Evolutionary conservation across 2,113 vertebrate species (phyloP).

Genomic region (Scatophagus argus): DNA sequence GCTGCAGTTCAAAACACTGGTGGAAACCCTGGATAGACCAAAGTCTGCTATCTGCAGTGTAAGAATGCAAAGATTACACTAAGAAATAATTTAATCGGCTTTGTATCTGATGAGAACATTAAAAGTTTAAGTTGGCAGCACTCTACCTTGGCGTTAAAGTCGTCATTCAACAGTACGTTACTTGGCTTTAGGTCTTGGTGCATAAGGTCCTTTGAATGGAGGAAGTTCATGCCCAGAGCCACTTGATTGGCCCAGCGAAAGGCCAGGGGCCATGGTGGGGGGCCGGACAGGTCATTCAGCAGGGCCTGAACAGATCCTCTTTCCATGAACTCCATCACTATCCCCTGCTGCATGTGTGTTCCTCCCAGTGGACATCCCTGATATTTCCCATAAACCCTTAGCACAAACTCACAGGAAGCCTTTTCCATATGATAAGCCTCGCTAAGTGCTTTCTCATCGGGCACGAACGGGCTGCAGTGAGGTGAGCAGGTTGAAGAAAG

Average conservation of each 20-base stretch:
- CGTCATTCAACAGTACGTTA: conserved; percentile 77
- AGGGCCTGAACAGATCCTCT: conserved; percentile 83
- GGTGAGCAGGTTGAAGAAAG: not conserved
- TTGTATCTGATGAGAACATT: not conserved
- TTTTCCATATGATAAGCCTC: conserved; percentile 68
- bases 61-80: not conserved
- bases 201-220: conserved; percentile 74
- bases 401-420: conserved; percentile 63
- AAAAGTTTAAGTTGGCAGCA: not conserved
- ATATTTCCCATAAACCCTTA: conserved; percentile 71
- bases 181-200: conserved; percentile 83
- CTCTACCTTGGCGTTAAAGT: conserved; percentile 76
- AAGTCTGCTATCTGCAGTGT: conserved; percentile 87
- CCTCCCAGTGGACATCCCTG: fast-evolving
- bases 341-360: conserved; percentile 37
- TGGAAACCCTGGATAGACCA: conserved; percentile 82
- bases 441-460: not conserved
- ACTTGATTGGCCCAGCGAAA: conserved; percentile 83
- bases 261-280: conserved; percentile 78
- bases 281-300: conserved; percentile 40
- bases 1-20: conserved; percentile 35
- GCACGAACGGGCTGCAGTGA: not conserved
- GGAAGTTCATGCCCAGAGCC: conserved; percentile 86
- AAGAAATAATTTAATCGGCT: not conserved
- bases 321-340: conserved; percentile 85